Percentiles rank a stretch among this genome's conserved stretches.
phyloP scores from a whole-genome alignment of 2,797 vertebrate genomes.

The Parauchenoglanis ngamensis region DNA sequence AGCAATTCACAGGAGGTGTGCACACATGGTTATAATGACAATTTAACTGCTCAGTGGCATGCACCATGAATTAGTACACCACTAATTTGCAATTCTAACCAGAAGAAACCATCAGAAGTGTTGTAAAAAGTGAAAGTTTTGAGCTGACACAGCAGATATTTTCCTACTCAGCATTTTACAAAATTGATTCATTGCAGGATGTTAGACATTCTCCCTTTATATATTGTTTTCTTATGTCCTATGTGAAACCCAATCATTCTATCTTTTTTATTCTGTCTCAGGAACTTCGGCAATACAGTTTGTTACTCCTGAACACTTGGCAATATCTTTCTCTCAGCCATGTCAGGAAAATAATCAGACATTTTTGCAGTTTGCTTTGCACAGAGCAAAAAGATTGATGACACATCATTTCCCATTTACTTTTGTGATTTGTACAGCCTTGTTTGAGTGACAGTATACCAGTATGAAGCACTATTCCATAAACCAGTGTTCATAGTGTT shows the following conservation, averaged over 20 bases:
- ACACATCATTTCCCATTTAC: not conserved
- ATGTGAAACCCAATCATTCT: not conserved
- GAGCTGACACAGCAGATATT: constrained; percentile 15
- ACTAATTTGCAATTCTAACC: constrained; percentile 25
- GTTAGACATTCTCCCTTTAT: not conserved
- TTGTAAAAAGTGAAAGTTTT: not conserved
- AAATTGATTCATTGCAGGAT: not conserved
- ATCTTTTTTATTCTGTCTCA: not conserved
- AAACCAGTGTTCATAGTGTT: not conserved
- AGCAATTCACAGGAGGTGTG: constrained; percentile 24
- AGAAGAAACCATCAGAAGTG: constrained; percentile 21
- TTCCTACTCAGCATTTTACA: not conserved
- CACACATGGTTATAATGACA: constrained; percentile 33
- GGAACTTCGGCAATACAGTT: not conserved
- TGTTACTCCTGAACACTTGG: not conserved
- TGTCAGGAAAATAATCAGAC: not conserved
- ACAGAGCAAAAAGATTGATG: not conserved
- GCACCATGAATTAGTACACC: constrained; percentile 1
- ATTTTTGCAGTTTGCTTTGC: not conserved
- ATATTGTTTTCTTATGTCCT: not conserved
- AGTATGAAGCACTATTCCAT: constrained; percentile 5
- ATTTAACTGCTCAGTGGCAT: constrained; percentile 17
- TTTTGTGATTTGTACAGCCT: not conserved
- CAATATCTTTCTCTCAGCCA: not conserved
- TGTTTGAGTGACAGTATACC: not conserved